Evolutionary conservation across 2,888 invertebrate species (phyloP).

Genomic region (Cosmia trapezina): DNA sequence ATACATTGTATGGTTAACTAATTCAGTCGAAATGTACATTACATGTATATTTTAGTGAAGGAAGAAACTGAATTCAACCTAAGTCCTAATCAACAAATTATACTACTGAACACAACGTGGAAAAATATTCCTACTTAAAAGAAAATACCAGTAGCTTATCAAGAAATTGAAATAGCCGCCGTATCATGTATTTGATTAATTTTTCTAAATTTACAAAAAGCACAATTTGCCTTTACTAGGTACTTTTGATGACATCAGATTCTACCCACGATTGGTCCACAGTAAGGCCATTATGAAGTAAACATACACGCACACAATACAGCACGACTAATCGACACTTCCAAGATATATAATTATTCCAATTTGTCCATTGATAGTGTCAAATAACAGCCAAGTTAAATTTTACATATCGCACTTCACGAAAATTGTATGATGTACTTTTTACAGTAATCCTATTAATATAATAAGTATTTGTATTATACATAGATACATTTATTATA

Average conservation of each 20-base stretch:
- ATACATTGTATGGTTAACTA: constrained; percentile 73
- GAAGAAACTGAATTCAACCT: constrained; percentile 56
- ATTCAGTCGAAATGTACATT: constrained; percentile 79
- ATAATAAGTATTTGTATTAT: constrained; percentile 39
- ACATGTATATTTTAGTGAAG: constrained; percentile 59
- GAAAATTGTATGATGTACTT: constrained; percentile 41
- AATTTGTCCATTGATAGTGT: constrained; percentile 28
- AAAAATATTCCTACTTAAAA: constrained; percentile 67
- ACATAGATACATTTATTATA: constrained; percentile 41
- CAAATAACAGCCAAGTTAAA: constrained; percentile 21
- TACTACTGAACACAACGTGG: constrained; percentile 78
- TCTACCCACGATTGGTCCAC: constrained; percentile 85
- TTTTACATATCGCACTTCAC: constrained; percentile 27
- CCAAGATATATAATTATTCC: constrained; percentile 29
- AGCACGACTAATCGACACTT: constrained; percentile 54
- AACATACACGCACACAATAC: constrained; percentile 61
- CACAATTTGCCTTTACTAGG: constrained; percentile 72
- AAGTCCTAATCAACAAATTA: constrained; percentile 63
- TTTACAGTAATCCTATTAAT: constrained; percentile 35
- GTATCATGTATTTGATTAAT: constrained; percentile 29
- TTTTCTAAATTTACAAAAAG: constrained; percentile 70
- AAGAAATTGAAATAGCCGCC: constrained; percentile 41
- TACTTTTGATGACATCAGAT: constrained; percentile 72
- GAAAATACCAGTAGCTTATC: constrained; percentile 48
- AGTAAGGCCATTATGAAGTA: constrained; percentile 82